These are phyloP conservation scores for Rhizomys pruinosus DNA, from an alignment of 2,113 vertebrate genomes.

Conservation along the genomic window DNA sequence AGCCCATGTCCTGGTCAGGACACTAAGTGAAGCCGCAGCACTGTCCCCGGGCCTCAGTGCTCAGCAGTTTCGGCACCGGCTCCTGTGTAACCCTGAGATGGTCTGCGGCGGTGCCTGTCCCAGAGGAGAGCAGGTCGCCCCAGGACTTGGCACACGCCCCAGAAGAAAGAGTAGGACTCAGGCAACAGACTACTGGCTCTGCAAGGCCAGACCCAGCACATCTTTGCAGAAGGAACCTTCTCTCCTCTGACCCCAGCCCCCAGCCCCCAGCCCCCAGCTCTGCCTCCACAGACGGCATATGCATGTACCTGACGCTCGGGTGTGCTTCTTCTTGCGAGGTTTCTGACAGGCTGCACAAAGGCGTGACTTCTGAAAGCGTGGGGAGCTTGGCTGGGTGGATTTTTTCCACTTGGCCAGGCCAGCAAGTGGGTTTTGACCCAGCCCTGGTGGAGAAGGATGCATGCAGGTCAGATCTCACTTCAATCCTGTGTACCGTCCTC, in stretches of 20 bases:
- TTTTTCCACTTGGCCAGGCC: neutral
- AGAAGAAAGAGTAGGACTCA: neutral
- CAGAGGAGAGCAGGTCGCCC: neutral
- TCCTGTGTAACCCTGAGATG: neutral
- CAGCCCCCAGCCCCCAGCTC: neutral
- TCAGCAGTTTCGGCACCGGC: rapidly evolving
- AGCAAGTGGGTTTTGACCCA: neutral
- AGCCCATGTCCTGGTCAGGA: neutral
- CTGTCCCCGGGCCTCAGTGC: neutral
- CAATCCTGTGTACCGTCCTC: neutral
- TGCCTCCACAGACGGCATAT: neutral
- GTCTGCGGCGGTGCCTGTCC: neutral
- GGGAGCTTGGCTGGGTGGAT: conserved; percentile 12
- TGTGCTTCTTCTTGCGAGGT: conserved; percentile 70
- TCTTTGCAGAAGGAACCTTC: neutral
- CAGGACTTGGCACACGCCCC: neutral
- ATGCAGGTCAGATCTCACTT: neutral
- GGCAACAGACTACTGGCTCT: neutral
- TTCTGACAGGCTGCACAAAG: conserved; percentile 49
- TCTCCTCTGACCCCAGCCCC: neutral
- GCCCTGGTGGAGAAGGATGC: neutral
- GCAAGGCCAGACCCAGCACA: neutral
- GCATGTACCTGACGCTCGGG: conserved; percentile 55
- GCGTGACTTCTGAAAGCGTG: conserved; percentile 29
- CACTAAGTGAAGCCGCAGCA: neutral